Evolutionary conservation across 2,888 invertebrate species (phyloP).

Genomic region (Lissocephala sabroskyi): DNA sequence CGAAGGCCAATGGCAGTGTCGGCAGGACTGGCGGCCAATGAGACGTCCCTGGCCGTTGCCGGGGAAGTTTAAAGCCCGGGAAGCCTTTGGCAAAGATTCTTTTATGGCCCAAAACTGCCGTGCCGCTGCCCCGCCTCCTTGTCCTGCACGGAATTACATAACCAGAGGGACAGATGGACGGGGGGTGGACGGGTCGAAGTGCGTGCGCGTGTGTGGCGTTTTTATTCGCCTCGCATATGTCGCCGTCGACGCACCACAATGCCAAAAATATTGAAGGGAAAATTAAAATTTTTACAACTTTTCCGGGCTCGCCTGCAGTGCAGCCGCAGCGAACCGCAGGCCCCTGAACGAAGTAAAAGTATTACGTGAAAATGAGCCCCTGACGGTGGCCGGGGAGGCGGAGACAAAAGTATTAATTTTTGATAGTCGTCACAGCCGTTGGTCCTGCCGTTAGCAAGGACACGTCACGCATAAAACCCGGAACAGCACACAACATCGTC

Average conservation of each 20-base stretch:
- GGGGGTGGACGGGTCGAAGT: no score
- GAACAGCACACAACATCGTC: neutral
- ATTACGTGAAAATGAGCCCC: constrained; percentile 50
- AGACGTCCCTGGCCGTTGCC: no score
- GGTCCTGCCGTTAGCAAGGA: constrained; percentile 14
- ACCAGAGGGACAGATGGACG: no score
- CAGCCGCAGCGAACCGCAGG: neutral
- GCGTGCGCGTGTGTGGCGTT: constrained; percentile 12
- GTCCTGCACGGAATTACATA: no score
- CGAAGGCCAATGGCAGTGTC: constrained; percentile 31
- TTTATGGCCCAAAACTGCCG: no score
- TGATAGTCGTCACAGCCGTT: constrained; percentile 58
- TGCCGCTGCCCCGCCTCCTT: no score
- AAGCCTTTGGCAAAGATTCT: no score
- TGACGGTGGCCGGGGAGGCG: constrained; percentile 8
- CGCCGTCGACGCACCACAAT: constrained; percentile 42
- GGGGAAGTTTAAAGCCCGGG: no score
- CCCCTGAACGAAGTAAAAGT: constrained; percentile 20
- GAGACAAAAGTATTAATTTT: constrained; percentile 64
- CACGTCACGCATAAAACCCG: constrained; percentile 2
- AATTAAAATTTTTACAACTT: constrained; percentile 65
- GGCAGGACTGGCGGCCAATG: no score
- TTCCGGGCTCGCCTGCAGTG: constrained; percentile 39
- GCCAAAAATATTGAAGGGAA: constrained; percentile 54
- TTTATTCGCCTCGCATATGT: constrained; percentile 51